Evolutionary conservation across 2,113 vertebrate genomes (phyloP), one percentile per base, ranked within the genome.

Genomic region (Labeo catla): DNA sequence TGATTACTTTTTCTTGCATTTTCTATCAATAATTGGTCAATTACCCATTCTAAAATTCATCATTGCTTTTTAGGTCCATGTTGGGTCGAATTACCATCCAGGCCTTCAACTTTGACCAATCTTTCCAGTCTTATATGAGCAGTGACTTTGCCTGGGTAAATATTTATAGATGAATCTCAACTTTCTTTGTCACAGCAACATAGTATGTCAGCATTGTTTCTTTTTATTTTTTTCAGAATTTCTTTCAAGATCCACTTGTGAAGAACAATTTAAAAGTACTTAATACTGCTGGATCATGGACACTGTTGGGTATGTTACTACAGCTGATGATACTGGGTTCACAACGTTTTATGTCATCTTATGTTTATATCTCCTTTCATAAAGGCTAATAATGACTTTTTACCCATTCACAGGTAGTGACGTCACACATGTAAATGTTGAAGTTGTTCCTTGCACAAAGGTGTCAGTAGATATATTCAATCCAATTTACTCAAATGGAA

Each of bases 401-500:
- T 87, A 52, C 19, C 28, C 12, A 57, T 78, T 88, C 78, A 3
- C 77, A 95, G 95, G 92, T 52, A 91, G 77, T 70, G 87, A 92
- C 0, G 88, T 93, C 15, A 89, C 91, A 79, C 91, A 61, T 85
- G 93, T 95, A 3, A 90, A 92, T 15, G 93, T 93, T 59, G 92
- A 95, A 89, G 70, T 84, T n/a, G 91, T 94, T 63, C 93, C 90
- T 0, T 95, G 95, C 88, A 94, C 93, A 6, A 86, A 89, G 77
- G 87, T 94, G 84, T 94, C 93, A 63, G 90, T 95, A 90, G 93
- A 92, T 50, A 80, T 95, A 76, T 95, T 95, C 86, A 93, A 95
- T 90, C 94, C 95, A 10, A 80, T 95, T 68, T 93, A 92, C 90
- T 90, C 90, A 61, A 91, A 89, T 66, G 93, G 92, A 81, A 89